Evolutionary conservation across 2,888 invertebrate genomes (phyloP).

Genomic region (Therioaphis trifolii): DNA sequence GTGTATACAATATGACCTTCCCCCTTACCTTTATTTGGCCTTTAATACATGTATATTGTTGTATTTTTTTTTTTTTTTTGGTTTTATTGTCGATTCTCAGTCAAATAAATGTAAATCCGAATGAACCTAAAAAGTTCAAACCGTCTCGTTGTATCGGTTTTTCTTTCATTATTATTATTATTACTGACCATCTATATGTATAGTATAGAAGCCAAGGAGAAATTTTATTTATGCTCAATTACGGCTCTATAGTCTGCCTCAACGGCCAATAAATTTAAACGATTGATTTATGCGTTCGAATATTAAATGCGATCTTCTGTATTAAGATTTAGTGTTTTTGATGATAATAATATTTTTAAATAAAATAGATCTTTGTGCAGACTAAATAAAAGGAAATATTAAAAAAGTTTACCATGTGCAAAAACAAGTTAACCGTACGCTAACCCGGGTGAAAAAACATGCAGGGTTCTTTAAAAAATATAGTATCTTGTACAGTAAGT

Average conservation of each 20-base stretch:
- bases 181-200: background rate
- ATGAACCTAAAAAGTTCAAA: background rate
- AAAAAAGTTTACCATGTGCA: too few species aligned
- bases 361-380: background rate
- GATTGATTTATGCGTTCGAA: constrained; percentile 34
- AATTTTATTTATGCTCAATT: constrained; percentile 56
- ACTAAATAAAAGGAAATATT: background rate
- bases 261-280: constrained; percentile 44
- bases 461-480: too few species aligned
- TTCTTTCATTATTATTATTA: background rate
- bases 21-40: constrained; percentile 20
- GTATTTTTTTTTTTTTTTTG: background rate
- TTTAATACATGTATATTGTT: background rate
- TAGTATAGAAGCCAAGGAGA: constrained; percentile 28
- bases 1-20: constrained; percentile 4
- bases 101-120: background rate
- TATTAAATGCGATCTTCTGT: background rate
- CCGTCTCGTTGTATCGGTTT: background rate
- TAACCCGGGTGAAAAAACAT: too few species aligned
- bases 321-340: constrained; percentile 34
- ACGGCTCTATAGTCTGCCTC: background rate
- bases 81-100: background rate
- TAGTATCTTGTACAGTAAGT: too few species aligned
- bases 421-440: too few species aligned
- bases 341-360: constrained; percentile 26